Percentiles rank a stretch among this genome's conserved stretches.
These are phyloP conservation scores for Ciconia maguari DNA, from an alignment of 2,113 vertebrate genomes.

Conservation along the genomic window DNA sequence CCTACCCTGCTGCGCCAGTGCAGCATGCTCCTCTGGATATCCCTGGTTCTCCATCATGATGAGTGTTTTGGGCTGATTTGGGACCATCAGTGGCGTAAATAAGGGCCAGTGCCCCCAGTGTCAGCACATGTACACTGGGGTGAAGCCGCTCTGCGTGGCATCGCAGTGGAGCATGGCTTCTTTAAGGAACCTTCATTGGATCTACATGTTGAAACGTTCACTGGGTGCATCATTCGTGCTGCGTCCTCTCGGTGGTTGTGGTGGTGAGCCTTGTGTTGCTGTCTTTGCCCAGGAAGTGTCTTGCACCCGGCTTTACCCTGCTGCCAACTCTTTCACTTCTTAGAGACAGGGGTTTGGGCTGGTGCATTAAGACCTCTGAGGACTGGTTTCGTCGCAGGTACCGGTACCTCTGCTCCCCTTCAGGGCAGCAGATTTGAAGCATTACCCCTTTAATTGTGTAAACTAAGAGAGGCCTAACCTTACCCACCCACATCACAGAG, in stretches of 20 bases:
- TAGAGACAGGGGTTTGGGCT: not conserved
- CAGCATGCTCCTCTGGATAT: not conserved
- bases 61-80: not conserved
- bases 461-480: not conserved
- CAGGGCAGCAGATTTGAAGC: not conserved
- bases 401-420: not conserved
- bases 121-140: rapidly evolving
- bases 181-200: not conserved
- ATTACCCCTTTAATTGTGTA: not conserved
- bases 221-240: rapidly evolving
- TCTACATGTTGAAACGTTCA: not conserved
- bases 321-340: not conserved
- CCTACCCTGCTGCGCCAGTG: not conserved
- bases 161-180: not conserved
- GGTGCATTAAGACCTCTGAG: not conserved
- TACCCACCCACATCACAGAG: not conserved
- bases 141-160: not conserved
- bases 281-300: not conserved
- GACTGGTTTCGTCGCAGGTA: not conserved
- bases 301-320: not conserved
- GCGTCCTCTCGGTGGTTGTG: rapidly evolving
- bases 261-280: not conserved
- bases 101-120: not conserved
- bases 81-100: not conserved
- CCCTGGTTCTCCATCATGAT: not conserved